Evolutionary conservation across 37 sponge, comb jelly and placozoan genomes (phyloP), one percentile per base, ranked within the genome.

Genomic region (Halichondria panicea): DNA sequence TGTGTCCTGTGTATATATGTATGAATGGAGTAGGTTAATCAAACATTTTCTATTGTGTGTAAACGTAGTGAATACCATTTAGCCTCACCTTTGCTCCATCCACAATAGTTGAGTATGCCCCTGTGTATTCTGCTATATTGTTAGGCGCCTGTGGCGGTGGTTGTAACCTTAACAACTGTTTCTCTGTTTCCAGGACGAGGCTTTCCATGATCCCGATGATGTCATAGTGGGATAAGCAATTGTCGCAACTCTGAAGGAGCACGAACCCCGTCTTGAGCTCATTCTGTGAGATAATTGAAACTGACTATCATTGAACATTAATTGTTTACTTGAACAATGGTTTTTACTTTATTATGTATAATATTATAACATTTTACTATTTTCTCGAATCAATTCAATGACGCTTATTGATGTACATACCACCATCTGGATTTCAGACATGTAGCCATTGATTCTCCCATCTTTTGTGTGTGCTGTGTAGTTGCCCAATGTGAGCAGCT

Each of bases 401-500:
- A 35, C 6, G 19, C 13, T 3, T n/a, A 1, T 36, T n/a, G 3
- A 21, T n/a, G 4, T 41, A 46, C 81, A 80, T 72, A 88, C 89
- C 6, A 72, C 79, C 63, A 88, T 65, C 41, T 66, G 62, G 46
- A 83, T 53, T 37, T 80, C 77, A 15, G 86, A 18, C 4, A 48
- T 84, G 53, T 90, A 90, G 5, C 91, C 91, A 80, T 90, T 90
- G 24, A 90, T 78, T 18, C 64, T 72, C 34, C 91, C 91, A 24
- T 55, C 85, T 42, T 90, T 90, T 1, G 87, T 81, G 5, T 75
- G 65, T 0, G 84, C 66, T 1, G 70, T 74, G 68, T 75, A 90
- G 65, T 84, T 68, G 0, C 81, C 81, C 8, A 54, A 42, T 5
- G 81, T 86, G 12, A 80, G 27, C 66, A 90, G 65, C 60, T 90